Evolutionary conservation across 2,888 invertebrate genomes (phyloP).

Genomic region (Heliconius charithonia): DNA sequence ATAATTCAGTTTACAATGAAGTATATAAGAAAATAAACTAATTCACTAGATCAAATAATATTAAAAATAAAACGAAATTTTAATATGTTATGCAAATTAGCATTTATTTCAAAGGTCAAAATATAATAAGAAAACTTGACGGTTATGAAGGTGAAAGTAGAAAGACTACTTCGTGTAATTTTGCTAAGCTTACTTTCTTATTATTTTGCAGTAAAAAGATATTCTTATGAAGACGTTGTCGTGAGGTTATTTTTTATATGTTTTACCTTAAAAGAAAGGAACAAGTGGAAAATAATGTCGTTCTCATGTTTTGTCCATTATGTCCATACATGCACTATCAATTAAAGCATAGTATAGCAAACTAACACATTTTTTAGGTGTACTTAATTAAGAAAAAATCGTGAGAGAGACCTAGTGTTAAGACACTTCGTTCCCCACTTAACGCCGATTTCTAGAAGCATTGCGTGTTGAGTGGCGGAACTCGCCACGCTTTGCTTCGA

Average conservation of each 20-base stretch:
- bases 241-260: neutral
- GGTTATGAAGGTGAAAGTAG: slow-evolving; percentile 33
- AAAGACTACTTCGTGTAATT: slow-evolving; percentile 30
- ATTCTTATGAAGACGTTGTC: slow-evolving; percentile 3
- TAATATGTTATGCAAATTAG: slow-evolving; percentile 3
- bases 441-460: too few relatives aligned
- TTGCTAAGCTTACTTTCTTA: slow-evolving; percentile 27
- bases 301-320: too few relatives aligned
- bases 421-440: too few relatives aligned
- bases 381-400: too few relatives aligned
- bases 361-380: too few relatives aligned
- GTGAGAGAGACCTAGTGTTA: too few relatives aligned
- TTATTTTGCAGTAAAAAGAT: slow-evolving; percentile 10
- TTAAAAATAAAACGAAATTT: neutral
- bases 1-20: too few relatives aligned
- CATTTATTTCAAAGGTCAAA: slow-evolving; percentile 25
- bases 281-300: neutral
- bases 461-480: too few relatives aligned
- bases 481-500: too few relatives aligned
- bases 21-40: neutral
- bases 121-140: slow-evolving; percentile 25
- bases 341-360: neutral
- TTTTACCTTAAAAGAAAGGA: neutral
- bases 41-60: neutral
- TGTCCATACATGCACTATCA: neutral